phyloP scores from a whole-genome alignment of 2,797 vertebrate species.

The Sternarchorhynchus goeldii region DNA sequence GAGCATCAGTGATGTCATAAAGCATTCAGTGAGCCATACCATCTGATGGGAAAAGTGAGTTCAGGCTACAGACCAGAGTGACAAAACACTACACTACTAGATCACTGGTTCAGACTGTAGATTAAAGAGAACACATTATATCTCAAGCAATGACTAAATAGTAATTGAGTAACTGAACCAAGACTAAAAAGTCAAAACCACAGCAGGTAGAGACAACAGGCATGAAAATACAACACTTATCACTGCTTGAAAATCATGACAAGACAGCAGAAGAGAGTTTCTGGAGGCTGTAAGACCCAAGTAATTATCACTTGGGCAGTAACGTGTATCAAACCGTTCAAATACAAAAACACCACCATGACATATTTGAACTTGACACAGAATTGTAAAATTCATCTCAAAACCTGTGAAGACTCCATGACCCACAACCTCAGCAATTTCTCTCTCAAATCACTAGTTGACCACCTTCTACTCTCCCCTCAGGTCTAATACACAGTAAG shows the following conservation, averaged over 20 bases:
- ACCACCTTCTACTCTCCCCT: constrained; percentile 17
- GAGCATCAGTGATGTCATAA: constrained; percentile 10
- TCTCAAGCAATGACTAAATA: not conserved
- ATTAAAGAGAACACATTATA: not conserved
- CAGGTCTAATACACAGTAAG: constrained; percentile 32
- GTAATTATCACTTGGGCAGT: no score
- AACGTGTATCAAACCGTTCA: not conserved
- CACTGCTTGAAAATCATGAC: not conserved
- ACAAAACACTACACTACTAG: no score
- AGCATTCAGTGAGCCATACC: not conserved
- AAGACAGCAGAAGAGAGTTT: not conserved
- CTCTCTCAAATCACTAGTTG: constrained; percentile 29
- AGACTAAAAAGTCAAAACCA: not conserved
- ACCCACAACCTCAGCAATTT: not conserved
- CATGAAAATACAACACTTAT: not conserved
- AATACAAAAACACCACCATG: not conserved
- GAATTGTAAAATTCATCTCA: no score
- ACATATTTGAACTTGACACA: not conserved
- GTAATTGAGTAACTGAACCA: not conserved
- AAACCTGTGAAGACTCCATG: not conserved
- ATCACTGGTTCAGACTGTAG: constrained; percentile 5
- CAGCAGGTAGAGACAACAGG: not conserved
- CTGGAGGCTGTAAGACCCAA: no score
- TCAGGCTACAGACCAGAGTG: constrained; percentile 23
- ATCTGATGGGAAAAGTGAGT: constrained; percentile 28